A percentile compares a stretch with the other conserved stretches of the same genome.
Conservation (phyloP, 2,888 invertebrate genomes). For the Adelphocoris suturalis region DNA sequence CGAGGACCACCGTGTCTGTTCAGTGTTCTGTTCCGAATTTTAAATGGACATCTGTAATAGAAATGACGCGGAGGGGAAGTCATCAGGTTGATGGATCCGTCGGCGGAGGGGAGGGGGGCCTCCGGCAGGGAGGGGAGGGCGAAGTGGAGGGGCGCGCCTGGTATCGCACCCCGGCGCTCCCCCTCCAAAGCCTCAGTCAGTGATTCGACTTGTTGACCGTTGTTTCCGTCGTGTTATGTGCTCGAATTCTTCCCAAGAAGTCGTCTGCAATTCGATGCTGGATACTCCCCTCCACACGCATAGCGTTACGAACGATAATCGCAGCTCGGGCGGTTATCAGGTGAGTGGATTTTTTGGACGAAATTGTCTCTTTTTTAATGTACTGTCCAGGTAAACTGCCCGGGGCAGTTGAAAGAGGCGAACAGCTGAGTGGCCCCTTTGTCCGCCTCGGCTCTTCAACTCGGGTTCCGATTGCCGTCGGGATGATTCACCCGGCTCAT, state of each 20-base stretch:
- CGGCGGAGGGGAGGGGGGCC: not conserved
- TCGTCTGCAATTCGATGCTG: constrained; percentile 74
- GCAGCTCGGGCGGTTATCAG: constrained; percentile 74
- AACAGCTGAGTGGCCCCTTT: constrained; percentile 35
- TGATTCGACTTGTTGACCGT: constrained; percentile 71
- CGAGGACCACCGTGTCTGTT: too few species aligned
- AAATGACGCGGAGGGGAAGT: too few species aligned
- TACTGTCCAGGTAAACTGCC: constrained; percentile 5
- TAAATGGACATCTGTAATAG: too few species aligned
- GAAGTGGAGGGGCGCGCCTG: not conserved
- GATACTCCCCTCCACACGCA: constrained; percentile 71
- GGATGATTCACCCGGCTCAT: constrained; percentile 26
- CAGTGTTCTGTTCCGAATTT: too few species aligned
- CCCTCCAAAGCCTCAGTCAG: constrained; percentile 47
- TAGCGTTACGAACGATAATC: constrained; percentile 72
- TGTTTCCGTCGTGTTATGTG: constrained; percentile 74
- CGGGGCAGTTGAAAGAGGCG: not conserved
- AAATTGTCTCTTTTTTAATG: not conserved
- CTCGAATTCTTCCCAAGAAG: constrained; percentile 72
- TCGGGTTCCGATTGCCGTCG: not conserved
- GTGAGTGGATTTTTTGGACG: constrained; percentile 60
- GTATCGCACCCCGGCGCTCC: not conserved
- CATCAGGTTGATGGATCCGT: too few species aligned
- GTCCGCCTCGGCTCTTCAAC: not conserved
- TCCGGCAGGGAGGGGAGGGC: not conserved